These are phyloP conservation scores for Gorsachius goisagi DNA, from an alignment of 2,113 vertebrate genomes.

Conservation along the genomic window DNA sequence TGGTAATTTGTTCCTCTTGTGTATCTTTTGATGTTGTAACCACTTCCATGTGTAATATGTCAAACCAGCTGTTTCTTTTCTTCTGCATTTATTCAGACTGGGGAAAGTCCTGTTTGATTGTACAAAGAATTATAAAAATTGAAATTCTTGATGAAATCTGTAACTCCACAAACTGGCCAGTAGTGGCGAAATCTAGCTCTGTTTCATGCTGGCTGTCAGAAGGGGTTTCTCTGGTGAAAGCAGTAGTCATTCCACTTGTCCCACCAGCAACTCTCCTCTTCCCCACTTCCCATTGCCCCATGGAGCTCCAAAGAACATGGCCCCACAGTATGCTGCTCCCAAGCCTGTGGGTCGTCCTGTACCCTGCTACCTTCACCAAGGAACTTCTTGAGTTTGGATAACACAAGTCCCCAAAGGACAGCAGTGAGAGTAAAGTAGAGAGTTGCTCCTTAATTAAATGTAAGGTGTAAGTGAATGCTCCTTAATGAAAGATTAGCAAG, in stretches of 20 bases:
- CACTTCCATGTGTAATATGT: background rate
- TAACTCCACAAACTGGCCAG: background rate
- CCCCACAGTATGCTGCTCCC: fast-evolving
- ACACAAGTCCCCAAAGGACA: fast-evolving
- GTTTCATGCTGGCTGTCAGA: background rate
- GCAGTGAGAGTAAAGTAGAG: no score
- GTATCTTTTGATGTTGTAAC: background rate
- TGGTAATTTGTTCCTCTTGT: background rate
- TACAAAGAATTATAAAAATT: background rate
- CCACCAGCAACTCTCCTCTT: background rate
- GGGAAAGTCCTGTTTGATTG: background rate
- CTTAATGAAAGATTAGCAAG: background rate
- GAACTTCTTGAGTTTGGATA: background rate
- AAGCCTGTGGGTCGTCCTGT: fast-evolving
- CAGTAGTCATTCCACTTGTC: background rate
- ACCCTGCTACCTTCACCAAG: background rate
- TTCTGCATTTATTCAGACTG: background rate
- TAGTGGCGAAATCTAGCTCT: background rate
- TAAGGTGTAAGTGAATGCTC: background rate
- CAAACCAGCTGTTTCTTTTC: background rate
- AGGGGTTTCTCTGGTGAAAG: background rate
- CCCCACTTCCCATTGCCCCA: background rate
- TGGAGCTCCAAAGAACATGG: fast-evolving
- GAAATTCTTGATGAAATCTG: background rate
- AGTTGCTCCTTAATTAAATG: background rate